Conservation (phyloP, 1,140 invertebrate species). For the Hycleus phaleratus region DNA sequence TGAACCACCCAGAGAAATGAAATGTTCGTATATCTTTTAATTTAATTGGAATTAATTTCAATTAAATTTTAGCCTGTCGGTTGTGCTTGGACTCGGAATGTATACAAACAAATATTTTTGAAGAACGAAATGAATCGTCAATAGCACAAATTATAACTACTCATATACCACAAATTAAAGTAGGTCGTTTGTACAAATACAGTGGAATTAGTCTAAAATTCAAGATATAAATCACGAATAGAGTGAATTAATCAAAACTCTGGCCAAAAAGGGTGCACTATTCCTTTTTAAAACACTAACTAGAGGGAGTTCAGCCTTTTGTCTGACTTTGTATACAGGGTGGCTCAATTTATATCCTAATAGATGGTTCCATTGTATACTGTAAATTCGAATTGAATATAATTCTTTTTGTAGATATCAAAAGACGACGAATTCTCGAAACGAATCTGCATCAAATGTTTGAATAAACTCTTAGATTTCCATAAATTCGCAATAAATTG, state of each 20-base stretch:
- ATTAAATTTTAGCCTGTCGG: background rate
- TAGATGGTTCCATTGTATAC: no score
- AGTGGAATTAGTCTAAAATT: background rate
- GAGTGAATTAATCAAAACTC: no score
- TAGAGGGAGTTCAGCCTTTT: no score
- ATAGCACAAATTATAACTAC: slow-evolving; percentile 16
- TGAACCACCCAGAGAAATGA: no score
- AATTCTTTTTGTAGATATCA: slow-evolving; percentile 17
- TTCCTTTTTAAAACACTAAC: no score
- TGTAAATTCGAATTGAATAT: no score
- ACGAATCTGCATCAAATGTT: slow-evolving; percentile 25
- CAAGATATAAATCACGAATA: background rate
- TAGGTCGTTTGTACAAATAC: slow-evolving; percentile 3
- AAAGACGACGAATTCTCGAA: slow-evolving; percentile 28
- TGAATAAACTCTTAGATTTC: slow-evolving; percentile 13
- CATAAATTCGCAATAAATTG: slow-evolving; percentile 20
- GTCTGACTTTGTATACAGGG: no score
- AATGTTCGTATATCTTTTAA: no score
- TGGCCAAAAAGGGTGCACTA: no score
- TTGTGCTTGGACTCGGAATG: slow-evolving; percentile 9
- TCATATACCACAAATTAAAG: slow-evolving; percentile 22
- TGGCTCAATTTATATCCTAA: no score
- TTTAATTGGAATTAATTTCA: no score
- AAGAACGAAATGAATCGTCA: slow-evolving; percentile 12
- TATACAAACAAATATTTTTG: slow-evolving; percentile 14